Base-by-base conservation (phyloP, 2,113 vertebrate species). In the Lophura nycthemera region DNA sequence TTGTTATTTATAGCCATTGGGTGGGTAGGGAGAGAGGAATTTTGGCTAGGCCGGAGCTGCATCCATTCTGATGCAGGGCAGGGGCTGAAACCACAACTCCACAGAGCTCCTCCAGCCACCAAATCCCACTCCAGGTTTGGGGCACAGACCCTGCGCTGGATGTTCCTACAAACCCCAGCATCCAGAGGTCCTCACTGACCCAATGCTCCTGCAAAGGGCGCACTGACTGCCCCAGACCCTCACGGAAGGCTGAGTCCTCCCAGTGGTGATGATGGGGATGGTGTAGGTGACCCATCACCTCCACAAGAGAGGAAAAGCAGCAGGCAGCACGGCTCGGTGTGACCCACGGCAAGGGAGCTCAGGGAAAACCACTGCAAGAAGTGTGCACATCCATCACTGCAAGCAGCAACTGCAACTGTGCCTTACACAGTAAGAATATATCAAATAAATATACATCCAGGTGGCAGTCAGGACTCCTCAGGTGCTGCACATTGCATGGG, bases 1-100 rank as follows among this genome's bases (percentile, higher is more conserved):
- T 91, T 88, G 91, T 73, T 95, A 91, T 96, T 96, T 96, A 95
- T 95, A 95, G 96, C 4, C 4, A 3, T n/a, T 9, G 92, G 92
- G 95, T 93, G 96, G 94, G 95, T 85, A 92, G 96, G 75, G 66
- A 92, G 50, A 66, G 61, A 95, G 75, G 78, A 83, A 89, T 89
- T 94, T 83, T 2, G 4, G 87, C 84, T 59, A 10, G 9, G 60
- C 42, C 42, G 71, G 87, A 76, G 1, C 91, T 89, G 88, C 0
- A 0, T 45, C 75, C 34, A 12, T 6, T 71, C 45, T 38, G 27
- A 34, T 19, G 20, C 34, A 24, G 10, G 47, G 69, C 25, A 52
- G 69, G 47, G 27, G 59, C 60, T 17, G 8, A 77, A 38, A 69
- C 27, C 10, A 47, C 43, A 38, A 8, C 16, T 30, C 27, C 47